A percentile compares a stretch with the other conserved stretches of the same genome.
Evolutionary conservation across 2,888 invertebrate species (phyloP).

Genomic region (Drosophila affinis): DNA sequence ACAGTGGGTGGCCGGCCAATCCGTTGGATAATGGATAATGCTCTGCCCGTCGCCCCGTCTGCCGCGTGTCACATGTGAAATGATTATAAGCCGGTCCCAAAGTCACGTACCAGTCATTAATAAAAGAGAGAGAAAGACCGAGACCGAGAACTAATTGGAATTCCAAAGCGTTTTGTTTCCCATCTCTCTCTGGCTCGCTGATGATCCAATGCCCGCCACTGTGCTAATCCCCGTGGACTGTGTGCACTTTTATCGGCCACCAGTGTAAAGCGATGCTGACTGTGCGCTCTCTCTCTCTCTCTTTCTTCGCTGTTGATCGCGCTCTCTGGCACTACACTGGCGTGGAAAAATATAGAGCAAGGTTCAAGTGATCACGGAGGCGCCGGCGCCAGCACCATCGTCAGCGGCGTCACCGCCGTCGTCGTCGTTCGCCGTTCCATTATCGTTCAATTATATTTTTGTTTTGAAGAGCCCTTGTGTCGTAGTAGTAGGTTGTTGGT

Average conservation of each 20-base stretch:
- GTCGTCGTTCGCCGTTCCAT: background rate
- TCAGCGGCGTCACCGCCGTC: conserved; percentile 2
- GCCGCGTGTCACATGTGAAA: conserved; percentile 54
- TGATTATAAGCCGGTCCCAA: conserved; percentile 25
- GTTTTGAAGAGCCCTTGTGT: conserved; percentile 8
- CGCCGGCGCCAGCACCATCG: conserved; percentile 36
- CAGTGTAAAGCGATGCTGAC: no score
- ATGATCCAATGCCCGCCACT: conserved; percentile 18
- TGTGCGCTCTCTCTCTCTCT: background rate
- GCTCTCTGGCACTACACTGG: conserved; percentile 12
- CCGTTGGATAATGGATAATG: conserved; percentile 26
- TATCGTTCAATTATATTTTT: conserved; percentile 20
- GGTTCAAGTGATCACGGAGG: conserved; percentile 49
- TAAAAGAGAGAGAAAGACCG: conserved; percentile 14
- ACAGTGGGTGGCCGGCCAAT: background rate
- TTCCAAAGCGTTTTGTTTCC: conserved; percentile 28
- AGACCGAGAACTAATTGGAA: conserved; percentile 25
- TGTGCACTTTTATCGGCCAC: background rate
- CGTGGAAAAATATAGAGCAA: conserved; percentile 16
- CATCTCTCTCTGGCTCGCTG: background rate
- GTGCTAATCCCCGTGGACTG: conserved; percentile 10
- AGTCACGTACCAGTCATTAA: conserved; percentile 42
- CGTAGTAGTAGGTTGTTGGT: conserved; percentile 12
- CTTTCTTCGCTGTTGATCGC: background rate
- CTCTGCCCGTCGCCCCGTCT: background rate